Base-by-base conservation (phyloP, 2,888 invertebrate genomes). In the Drosophila vallismaia region DNA sequence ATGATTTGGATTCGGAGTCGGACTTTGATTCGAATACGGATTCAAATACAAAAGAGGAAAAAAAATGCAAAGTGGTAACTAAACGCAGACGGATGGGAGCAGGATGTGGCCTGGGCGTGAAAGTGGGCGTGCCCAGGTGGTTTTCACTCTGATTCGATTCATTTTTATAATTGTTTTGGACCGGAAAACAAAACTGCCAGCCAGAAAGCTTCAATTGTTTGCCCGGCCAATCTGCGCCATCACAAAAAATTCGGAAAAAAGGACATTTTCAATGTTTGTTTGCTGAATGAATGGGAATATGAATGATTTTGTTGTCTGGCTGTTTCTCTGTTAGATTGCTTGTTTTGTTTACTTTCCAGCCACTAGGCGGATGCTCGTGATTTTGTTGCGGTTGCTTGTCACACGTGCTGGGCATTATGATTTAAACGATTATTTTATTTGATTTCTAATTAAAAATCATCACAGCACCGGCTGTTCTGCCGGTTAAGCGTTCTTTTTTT, bases 401-500 rank as follows among this genome's bases (percentile, higher is more conserved):
- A 74, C 75, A 79, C 69, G 79, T 86, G 81, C 74, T 63, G 44
- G 54, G 52, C 71, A 71, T 84, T 86, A n/a, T 36, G 77, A 81
- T 86, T 88, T 74, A 74, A 71, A 63, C 62, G 56, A 45, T 67
- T 68, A 69, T 71, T 83, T 73, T 84, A 83, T 82, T 82, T 88
- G 86, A 75, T 86, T 82, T 86, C 84, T 82, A 82, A 82, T 82
- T 82, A 82, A 82, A 82, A 86, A 62, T 29, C 79, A 74, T 76
- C 64, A 66, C 70, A 45, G n/a, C 58, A 31, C 42, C 4, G 33
- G 42, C 57, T 24, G 49, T 52, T 52, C 48, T 14, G 19, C 7
- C 12, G n/a, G 12, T n/a, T 26, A 10, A 42, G 14, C 33, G 10
- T 31, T 63, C 46, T 40, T 52, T 49, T 57, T 55, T 62, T 55